phyloP scores from a whole-genome alignment of 37 sponge, comb jelly and placozoan genomes.

The Axinella damicornis region DNA sequence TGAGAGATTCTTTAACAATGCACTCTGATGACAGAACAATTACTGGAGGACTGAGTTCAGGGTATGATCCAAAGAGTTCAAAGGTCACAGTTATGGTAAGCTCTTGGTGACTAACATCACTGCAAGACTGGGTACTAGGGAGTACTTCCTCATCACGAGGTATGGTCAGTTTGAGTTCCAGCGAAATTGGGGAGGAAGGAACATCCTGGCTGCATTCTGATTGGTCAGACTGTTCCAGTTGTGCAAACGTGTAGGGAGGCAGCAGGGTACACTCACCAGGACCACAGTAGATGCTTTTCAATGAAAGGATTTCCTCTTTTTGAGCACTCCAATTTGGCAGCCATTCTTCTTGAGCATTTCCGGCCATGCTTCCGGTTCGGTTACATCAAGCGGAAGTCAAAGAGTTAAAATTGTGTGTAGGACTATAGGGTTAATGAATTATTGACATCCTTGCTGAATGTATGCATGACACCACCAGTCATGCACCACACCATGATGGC shows the following conservation, averaged over 20 bases:
- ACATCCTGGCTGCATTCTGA: background rate
- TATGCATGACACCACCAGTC: no score
- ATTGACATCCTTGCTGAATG: no score
- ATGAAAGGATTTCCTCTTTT: constrained; percentile 7
- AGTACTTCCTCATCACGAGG: background rate
- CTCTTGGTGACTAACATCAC: no score
- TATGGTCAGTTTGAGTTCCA: background rate
- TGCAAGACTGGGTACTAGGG: no score
- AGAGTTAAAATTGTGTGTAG: no score
- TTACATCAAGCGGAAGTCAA: no score
- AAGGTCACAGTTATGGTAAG: background rate
- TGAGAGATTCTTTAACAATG: background rate
- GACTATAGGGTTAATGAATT: no score
- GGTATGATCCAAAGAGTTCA: background rate
- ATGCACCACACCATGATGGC: no score
- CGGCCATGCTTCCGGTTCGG: no score
- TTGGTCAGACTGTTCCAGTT: background rate
- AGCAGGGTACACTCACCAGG: background rate
- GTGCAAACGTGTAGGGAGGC: constrained; percentile 13
- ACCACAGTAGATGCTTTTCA: constrained; percentile 20
- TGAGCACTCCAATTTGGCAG: constrained; percentile 12
- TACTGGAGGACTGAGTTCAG: background rate
- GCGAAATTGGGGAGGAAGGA: background rate
- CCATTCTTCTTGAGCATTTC: no score
- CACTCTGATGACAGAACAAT: background rate